phyloP scores from a whole-genome alignment of 1,140 invertebrate species.

The Caenorhabditis briggsae region DNA sequence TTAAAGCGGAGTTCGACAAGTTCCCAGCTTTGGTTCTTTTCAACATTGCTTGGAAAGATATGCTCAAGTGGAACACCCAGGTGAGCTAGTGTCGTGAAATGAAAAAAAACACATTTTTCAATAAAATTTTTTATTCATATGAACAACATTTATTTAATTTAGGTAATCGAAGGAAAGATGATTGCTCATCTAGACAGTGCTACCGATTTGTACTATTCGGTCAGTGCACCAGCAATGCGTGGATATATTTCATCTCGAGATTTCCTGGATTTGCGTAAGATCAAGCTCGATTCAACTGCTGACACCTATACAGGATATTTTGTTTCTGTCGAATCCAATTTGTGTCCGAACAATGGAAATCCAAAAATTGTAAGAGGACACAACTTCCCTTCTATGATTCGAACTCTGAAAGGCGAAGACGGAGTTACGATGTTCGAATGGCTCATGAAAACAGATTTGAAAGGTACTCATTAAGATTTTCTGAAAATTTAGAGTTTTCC shows the following conservation, averaged over 20 bases:
- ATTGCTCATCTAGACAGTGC: constrained; percentile 51
- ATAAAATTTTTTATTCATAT: neutral
- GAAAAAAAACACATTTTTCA: neutral
- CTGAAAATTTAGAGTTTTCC: neutral
- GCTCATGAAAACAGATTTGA: constrained; percentile 39
- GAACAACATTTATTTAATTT: neutral
- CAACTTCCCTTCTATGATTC: constrained; percentile 36
- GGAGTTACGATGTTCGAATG: constrained; percentile 26
- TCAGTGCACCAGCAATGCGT: constrained; percentile 63
- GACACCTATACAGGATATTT: constrained; percentile 25
- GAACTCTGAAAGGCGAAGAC: constrained; percentile 1
- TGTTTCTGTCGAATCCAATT: constrained; percentile 37
- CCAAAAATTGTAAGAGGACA: constrained; percentile 40
- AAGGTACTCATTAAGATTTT: neutral
- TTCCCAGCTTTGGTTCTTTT: constrained; percentile 33
- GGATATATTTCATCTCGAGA: constrained; percentile 65
- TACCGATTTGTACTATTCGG: constrained; percentile 59
- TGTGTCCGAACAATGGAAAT: constrained; percentile 31
- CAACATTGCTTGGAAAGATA: constrained; percentile 44
- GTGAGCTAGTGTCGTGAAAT: neutral
- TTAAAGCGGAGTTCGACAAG: constrained; percentile 30
- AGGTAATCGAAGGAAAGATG: constrained; percentile 49
- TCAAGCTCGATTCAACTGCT: constrained; percentile 37
- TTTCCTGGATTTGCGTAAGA: constrained; percentile 60
- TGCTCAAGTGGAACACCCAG: constrained; percentile 42